Evolutionary conservation across 1,140 invertebrate genomes (phyloP).

Genomic region (Dendrolimus punctatus): DNA sequence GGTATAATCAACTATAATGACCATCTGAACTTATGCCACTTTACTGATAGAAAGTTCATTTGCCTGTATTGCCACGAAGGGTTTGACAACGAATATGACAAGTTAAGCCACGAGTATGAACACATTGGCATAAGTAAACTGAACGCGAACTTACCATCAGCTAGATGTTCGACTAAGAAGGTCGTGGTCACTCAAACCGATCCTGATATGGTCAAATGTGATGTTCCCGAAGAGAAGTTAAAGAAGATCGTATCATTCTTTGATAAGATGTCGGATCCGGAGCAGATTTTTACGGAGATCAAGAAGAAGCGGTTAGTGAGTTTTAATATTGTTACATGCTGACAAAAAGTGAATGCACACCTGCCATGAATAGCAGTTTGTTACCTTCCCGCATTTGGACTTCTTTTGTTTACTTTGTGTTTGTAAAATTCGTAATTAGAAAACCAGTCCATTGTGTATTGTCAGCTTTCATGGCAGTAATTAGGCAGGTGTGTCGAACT

Average conservation of each 20-base stretch:
- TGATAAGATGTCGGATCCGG: constrained; percentile 44
- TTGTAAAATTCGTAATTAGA: too few relatives aligned
- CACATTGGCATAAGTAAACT: constrained; percentile 49
- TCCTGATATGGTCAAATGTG: constrained; percentile 27
- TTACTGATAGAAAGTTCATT: constrained; percentile 35
- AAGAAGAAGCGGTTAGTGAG: constrained; percentile 20
- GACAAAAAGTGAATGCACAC: too few relatives aligned
- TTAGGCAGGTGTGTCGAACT: too few relatives aligned
- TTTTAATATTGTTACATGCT: too few relatives aligned
- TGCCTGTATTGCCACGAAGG: constrained; percentile 61
- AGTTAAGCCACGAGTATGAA: constrained; percentile 46
- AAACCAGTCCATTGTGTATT: too few relatives aligned
- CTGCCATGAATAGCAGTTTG: too few relatives aligned
- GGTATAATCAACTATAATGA: constrained; percentile 67
- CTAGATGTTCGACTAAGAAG: constrained; percentile 19
- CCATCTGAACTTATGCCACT: constrained; percentile 56
- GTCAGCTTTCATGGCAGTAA: too few relatives aligned
- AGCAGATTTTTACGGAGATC: constrained; percentile 33
- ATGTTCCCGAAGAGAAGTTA: constrained; percentile 47
- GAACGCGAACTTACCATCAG: constrained; percentile 9
- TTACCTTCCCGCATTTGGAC: too few relatives aligned
- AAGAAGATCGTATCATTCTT: constrained; percentile 61
- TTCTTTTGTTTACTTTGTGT: too few relatives aligned
- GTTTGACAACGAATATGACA: constrained; percentile 38
- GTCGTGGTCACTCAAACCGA: constrained; percentile 50